Conservation (phyloP, 2,797 vertebrate species). For the Tolypeutes matacus region DNA sequence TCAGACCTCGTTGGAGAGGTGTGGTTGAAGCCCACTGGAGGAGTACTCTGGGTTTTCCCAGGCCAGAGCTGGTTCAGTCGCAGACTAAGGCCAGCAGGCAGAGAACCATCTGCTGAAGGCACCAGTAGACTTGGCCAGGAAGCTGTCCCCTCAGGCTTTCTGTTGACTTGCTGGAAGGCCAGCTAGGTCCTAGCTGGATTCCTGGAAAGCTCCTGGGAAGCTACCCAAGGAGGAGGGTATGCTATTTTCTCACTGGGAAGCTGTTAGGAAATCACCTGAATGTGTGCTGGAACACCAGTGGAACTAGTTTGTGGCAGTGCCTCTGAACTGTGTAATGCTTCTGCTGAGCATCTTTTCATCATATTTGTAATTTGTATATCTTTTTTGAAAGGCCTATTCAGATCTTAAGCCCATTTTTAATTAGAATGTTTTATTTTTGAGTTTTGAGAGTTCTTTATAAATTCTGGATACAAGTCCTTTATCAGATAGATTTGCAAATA, state of each 20-base stretch:
- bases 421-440: too few relatives aligned
- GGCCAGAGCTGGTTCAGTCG: neutral
- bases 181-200: neutral
- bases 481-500: too few relatives aligned
- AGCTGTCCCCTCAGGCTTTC: neutral
- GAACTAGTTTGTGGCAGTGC: neutral
- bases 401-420: too few relatives aligned
- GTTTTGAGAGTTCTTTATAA: too few relatives aligned
- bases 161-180: neutral
- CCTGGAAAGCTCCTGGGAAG: neutral
- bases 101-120: neutral
- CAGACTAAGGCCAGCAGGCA: neutral
- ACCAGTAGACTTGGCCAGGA: neutral
- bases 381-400: too few relatives aligned
- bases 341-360: neutral
- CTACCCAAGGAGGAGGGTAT: neutral
- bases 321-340: neutral
- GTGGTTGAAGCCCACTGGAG: neutral
- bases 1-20: neutral
- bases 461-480: too few relatives aligned
- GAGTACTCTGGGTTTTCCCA: neutral
- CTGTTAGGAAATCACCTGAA: neutral
- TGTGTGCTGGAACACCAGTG: neutral
- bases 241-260: neutral
- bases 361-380: too few relatives aligned